phyloP scores from a whole-genome alignment of 2,797 vertebrate species.

The Novumbra hubbsi region DNA sequence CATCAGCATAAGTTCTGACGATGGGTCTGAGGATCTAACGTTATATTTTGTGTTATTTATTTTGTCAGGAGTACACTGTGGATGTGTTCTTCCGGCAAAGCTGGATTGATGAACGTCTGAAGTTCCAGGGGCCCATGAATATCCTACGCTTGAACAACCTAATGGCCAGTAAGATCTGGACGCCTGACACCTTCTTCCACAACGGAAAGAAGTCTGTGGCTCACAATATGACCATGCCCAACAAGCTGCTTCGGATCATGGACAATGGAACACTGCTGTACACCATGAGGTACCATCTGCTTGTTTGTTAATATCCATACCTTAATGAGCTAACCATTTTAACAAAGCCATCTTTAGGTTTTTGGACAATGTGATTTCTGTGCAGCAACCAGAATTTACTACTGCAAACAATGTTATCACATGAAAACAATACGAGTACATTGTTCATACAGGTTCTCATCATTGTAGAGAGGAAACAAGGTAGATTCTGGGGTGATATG shows the following conservation, averaged over 20 bases:
- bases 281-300: constrained; percentile 65
- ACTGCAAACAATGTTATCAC: background rate
- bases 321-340: background rate
- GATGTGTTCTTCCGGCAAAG: constrained; percentile 72
- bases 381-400: background rate
- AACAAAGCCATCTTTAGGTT: background rate
- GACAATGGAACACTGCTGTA: constrained; percentile 72
- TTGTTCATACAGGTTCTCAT: background rate
- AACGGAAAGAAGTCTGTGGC: constrained; percentile 97
- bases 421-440: background rate
- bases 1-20: no score
- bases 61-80: constrained; percentile 66
- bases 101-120: constrained; percentile 67
- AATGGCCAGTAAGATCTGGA: constrained; percentile 97
- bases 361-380: background rate
- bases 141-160: constrained; percentile 85
- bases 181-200: constrained; percentile 94
- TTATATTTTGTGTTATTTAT: background rate
- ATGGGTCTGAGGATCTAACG: no score
- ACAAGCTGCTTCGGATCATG: constrained; percentile 89
- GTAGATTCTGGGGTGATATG: background rate
- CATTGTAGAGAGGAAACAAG: background rate
- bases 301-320: background rate
- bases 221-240: constrained; percentile 97
- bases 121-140: constrained; percentile 69